Evolutionary conservation across 2,113 vertebrate species (phyloP), one percentile per base, ranked within the genome.

Genomic region (Phylloscopus trochilus): DNA sequence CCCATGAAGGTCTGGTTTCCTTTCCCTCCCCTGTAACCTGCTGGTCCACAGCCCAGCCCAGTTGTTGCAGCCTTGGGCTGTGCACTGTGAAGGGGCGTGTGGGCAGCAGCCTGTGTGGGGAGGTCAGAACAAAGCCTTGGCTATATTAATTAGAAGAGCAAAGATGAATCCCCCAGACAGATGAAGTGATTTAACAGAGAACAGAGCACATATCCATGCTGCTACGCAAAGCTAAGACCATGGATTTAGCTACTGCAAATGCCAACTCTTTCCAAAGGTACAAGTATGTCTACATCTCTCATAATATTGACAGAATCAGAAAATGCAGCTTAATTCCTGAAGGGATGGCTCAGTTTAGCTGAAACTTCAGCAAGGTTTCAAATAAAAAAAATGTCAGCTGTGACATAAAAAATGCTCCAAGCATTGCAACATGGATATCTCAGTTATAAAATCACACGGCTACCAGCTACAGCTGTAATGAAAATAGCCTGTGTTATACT

Each of bases 221-320:
- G 52, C 28, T 68, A 68, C n/a, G 47, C 49, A 81, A 33, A 68
- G 41, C 27, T 87, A 87, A 90, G 53, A 53, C 28, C 26, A 37
- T 4, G 55, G 72, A 53, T 79, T 90, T 69, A 85, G 46, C 22
- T 67, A 67, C 63, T 20, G 55, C 46, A 94, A 94, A 76, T 41
- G 27, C 56, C 85, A 73, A 3, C 43, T 74, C 33, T 74, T 88
- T 85, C 41, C 72, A 74, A 49, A 86, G 66, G 13, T 47, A 58
- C 0, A 6, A 69, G 44, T 43, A 76, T 11, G 13, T 68, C 70
- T 77, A 39, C 69, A 70, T 62, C n/a, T 88, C 85, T 86, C 77
- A 83, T 43, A 93, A 81, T 62, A 83, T 15, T 85, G 80, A 90
- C 51, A 88, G 75, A 83, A 73, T 37, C 64, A 80, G 46, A 51